Base-by-base conservation (phyloP, 2,113 vertebrate species). In the Piaya cayana region DNA sequence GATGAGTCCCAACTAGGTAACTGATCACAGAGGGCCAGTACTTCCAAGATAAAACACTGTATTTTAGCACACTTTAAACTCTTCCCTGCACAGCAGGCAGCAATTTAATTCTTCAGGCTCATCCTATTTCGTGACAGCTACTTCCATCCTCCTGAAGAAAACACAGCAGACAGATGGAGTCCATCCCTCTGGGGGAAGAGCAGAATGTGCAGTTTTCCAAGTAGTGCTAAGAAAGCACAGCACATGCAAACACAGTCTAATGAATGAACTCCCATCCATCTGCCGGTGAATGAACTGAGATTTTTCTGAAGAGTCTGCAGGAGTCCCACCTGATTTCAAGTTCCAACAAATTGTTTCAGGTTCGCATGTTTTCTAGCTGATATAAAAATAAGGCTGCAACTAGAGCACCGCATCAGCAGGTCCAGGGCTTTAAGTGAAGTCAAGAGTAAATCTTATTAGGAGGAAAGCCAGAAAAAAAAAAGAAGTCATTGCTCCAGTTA, bases 201-300 rank as follows among this genome's bases (percentile, higher is more conserved):
- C 42, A 56, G 29, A 64, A 77, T 0, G 5, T 18, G 15, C 25
- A 9, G 16, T 19, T 68, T 88, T n/a, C 55, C 55, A 27, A 47
- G 22, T 7, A 9, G 16, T 29, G 7, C 62, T 58, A 49, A 8
- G 5, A 36, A 5, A 62, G 47, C 52, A 18, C 23, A 71, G 36
- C 15, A 8, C 11, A 34, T 0, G 2, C 20, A 43, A 49, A 19
- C 15, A 39, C 23, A 36, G 53, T 1, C 25, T 52, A 34, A 49
- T 3, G 32, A 37, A 37, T 49, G 45, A 72, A 52, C 27, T 50
- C 39, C 37, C 15, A 39, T 3, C 32, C 37, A 45, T 12, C 11
- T 69, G 26, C 29, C 14, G 27, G 17, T 30, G 45, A 36, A 53
- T 2, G 8, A 75, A 53, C 18, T 22, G 14, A 34, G 8, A 76